Evolutionary conservation across 2,113 vertebrate species (phyloP), one percentile per base, ranked within the genome.

Genomic region (Perca flavescens): DNA sequence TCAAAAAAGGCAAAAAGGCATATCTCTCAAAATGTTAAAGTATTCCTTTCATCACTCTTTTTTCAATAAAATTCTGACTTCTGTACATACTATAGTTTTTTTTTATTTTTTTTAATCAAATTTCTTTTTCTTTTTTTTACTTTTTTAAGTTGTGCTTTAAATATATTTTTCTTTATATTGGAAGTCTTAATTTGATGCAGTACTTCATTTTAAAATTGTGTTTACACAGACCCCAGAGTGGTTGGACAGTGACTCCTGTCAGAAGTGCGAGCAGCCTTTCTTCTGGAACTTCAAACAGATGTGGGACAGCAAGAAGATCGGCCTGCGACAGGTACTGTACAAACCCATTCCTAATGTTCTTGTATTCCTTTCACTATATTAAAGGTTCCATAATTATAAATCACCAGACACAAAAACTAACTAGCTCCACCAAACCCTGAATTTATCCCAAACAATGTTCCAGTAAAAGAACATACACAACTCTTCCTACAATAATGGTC

Each of bases 231-330:
- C 98, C 10, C 98, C 98, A 0, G 98, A 99, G 60, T 99, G 98
- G 98, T 77, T 99, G 83, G 98, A 99, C 93, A 99, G 98, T 25
- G 98, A 99, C 86, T 99, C 98, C 53, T 99, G 98, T 93, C 98
- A 99, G 89, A 99, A 97, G 91, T 99, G 98, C 88, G 96, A 99
- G 79, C 98, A 99, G 93, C 98, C 98, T 54, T 99, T 99, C 92
- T 99, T 99, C 94, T 99, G 98, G 98, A 99, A 99, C 94, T 99
- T 99, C 95, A 99, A 99, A 92, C 98, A 99, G 88, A 99, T 99
- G 98, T 99, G 98, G 98, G 98, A 99, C 96, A 97, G 94, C 86
- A 99, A 99, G 94, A 99, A 98, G 94, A 99, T 99, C 60, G 98
- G 98, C 76, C 94, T 99, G 2, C 95, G 98, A 87, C 98, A 99